Evolutionary conservation across 2,797 vertebrate genomes (phyloP).

Genomic region (Typhlichthys subterraneus): DNA sequence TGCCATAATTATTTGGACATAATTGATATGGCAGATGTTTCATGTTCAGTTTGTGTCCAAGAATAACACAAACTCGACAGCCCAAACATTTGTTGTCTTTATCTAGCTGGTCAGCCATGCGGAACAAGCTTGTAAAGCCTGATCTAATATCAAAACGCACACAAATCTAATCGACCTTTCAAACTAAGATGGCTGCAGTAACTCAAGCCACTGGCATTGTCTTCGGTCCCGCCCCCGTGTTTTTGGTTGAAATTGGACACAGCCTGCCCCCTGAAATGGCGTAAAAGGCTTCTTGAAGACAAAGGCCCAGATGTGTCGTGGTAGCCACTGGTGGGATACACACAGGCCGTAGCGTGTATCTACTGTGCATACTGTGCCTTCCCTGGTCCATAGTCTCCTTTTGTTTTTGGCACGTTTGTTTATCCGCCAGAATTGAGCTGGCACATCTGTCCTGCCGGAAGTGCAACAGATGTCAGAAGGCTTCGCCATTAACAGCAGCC

Average conservation of each 20-base stretch:
- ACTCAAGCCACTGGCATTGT: constrained; percentile 52
- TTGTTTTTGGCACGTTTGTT: constrained; percentile 51
- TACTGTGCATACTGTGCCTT: neutral
- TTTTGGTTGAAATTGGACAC: constrained; percentile 63
- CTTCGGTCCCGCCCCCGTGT: constrained; percentile 6
- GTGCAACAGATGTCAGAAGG: constrained; percentile 53
- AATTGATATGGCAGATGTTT: neutral
- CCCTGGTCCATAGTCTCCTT: constrained; percentile 21
- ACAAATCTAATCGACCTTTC: constrained; percentile 34
- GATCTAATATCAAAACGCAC: constrained; percentile 15
- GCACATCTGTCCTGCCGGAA: constrained; percentile 34
- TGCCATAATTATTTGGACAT: too few species aligned
- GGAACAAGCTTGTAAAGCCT: neutral
- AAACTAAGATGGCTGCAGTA: constrained; percentile 32
- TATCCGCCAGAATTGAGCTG: constrained; percentile 37
- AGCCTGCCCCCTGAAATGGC: constrained; percentile 27
- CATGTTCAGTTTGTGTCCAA: neutral
- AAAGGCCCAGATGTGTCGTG: constrained; percentile 40
- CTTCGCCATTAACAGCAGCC: constrained; percentile 10
- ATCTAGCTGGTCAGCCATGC: neutral
- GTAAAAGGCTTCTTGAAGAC: constrained; percentile 23
- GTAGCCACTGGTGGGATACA: constrained; percentile 4
- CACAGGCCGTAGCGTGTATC: neutral
- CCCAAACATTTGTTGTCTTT: neutral
- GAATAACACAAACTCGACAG: constrained; percentile 1